These are phyloP conservation scores for Temnothorax longispinosus DNA, from an alignment of 1,140 invertebrate genomes.

Conservation along the genomic window DNA sequence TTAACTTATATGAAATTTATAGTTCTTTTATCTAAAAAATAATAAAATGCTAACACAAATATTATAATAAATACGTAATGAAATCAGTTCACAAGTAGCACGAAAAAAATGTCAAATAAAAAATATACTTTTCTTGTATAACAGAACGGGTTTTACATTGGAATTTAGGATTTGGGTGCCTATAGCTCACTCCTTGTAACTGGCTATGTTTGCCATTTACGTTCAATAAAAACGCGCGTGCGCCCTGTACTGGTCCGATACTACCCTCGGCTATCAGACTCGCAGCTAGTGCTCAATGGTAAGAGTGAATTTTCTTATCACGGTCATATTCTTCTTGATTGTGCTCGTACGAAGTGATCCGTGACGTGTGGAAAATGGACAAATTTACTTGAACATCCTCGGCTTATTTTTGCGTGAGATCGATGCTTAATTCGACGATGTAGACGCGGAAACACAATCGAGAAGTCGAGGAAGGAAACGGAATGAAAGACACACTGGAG, in stretches of 20 bases:
- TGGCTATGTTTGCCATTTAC: conserved; percentile 22
- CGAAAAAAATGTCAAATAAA: background rate
- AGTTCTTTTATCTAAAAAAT: no score
- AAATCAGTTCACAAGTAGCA: background rate
- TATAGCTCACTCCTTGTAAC: conserved; percentile 5
- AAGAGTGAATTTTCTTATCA: conserved; percentile 52
- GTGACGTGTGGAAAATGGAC: conserved; percentile 36
- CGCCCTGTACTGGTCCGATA: conserved; percentile 2
- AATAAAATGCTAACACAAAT: no score
- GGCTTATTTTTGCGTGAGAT: background rate
- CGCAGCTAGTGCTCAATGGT: conserved; percentile 40
- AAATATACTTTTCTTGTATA: background rate
- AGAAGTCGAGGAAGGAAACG: background rate
- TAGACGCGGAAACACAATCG: background rate
- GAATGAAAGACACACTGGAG: conserved; percentile 16
- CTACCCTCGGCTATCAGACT: conserved; percentile 31
- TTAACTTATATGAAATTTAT: no score
- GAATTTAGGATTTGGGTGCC: background rate
- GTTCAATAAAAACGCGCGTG: conserved; percentile 59
- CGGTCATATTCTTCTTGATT: conserved; percentile 22
- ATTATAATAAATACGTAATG: background rate
- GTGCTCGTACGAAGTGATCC: background rate
- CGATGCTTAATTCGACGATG: background rate
- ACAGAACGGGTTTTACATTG: conserved; percentile 10
- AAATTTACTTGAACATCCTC: conserved; percentile 34